A percentile compares a stretch with the other conserved stretches of the same genome.
Conservation (phyloP, 2,888 invertebrate species). For the Parnassius mnemosyne region DNA sequence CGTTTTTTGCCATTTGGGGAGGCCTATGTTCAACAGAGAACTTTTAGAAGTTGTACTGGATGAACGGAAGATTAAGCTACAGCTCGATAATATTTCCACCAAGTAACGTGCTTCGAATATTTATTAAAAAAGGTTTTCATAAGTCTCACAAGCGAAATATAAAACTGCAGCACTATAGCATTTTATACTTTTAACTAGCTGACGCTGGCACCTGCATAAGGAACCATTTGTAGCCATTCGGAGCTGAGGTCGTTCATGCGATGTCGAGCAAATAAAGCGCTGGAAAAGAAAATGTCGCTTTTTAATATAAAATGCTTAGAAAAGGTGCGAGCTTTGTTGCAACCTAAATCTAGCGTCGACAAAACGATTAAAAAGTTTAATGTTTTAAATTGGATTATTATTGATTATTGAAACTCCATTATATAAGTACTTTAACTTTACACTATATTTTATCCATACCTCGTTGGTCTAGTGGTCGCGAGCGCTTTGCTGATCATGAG, state of each 20-base stretch:
- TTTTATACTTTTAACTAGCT: slow-evolving; percentile 21
- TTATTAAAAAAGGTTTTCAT: slow-evolving; percentile 2
- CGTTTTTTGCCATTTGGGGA: no score
- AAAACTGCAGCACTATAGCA: slow-evolving; percentile 8
- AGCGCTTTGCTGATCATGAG: no score
- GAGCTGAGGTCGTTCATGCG: slow-evolving; percentile 10
- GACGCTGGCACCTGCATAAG: slow-evolving; percentile 10
- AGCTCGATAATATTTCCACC: neutral
- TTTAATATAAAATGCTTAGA: slow-evolving; percentile 2
- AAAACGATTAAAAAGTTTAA: no score
- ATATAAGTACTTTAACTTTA: no score
- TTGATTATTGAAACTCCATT: no score
- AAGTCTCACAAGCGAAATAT: slow-evolving; percentile 8
- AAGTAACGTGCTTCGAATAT: neutral
- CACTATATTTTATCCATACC: no score
- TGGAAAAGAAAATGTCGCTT: slow-evolving; percentile 7
- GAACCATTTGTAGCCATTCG: slow-evolving; percentile 13
- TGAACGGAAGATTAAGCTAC: no score
- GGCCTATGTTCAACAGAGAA: no score
- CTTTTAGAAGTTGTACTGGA: no score
- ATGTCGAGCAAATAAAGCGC: slow-evolving; percentile 1
- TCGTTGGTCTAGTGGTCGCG: no score
- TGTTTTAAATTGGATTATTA: no score
- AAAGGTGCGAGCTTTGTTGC: neutral
- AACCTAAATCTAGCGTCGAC: no score